Evolutionary conservation across 2,113 vertebrate species (phyloP), one percentile per base, ranked within the genome.

Genomic region (Casuarius casuarius): DNA sequence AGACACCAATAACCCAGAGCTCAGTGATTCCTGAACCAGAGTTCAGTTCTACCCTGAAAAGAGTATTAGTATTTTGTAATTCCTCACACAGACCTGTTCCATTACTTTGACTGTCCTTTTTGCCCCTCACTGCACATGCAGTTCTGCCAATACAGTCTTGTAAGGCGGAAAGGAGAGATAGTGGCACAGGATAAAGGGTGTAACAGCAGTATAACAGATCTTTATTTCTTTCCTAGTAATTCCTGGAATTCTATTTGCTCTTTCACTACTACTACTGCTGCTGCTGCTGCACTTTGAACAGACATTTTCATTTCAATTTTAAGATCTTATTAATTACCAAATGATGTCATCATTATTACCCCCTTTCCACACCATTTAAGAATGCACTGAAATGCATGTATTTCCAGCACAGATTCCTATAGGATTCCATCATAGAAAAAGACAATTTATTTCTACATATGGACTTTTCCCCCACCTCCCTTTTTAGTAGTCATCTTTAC

Each of bases 311-410:
- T 49, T 78, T 71, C 71, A 85, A 76, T 10, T 56, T 12, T 31
- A 85, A 62, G 49, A 56, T 40, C 21, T 78, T 49, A 38, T 11
- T 31, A 77, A 88, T 21, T n/a, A 61, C 13, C 9, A 70, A 70
- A 65, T 65, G 0, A 44, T 11, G 5, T 10, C 0, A 74, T 66
- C 31, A 11, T n/a, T 68, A 33, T 26, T 59, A 70, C 5, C 9
- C 4, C 21, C 63, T 56, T 48, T 21, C 33, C 48, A 66, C 23
- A 58, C 46, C 40, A 77, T 15, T 85, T 56, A 77, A 3, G 4
- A 72, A 88, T 40, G 80, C 15, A 23, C 0, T 54, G 49, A 90
- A 87, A 79, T 14, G 14, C 16, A 28, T 0, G 0, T 26, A 51
- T n/a, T 56, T 40, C 23, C 31, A 84, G 40, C 23, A 62, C 20